phyloP scores from a whole-genome alignment of 2,888 invertebrate species.

The Scaptomyza cyrtandrae region DNA sequence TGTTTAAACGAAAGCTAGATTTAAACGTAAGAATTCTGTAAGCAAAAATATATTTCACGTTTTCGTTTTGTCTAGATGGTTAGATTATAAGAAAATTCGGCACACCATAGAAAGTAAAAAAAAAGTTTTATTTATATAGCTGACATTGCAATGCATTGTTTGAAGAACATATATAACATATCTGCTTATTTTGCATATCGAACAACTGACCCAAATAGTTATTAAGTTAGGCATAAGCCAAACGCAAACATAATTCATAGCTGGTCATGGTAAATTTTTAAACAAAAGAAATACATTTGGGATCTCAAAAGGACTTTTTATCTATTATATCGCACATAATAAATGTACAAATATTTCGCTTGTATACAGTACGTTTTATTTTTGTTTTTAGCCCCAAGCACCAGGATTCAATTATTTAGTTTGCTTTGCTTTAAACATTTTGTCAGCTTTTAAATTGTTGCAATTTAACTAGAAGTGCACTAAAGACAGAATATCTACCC shows the following conservation, averaged over 20 bases:
- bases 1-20: slow-evolving; percentile 1
- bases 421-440: neutral
- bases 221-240: neutral
- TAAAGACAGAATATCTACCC: neutral
- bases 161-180: no score
- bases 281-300: neutral
- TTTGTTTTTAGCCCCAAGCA: neutral
- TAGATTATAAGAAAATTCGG: neutral
- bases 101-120: neutral
- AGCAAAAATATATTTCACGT: neutral
- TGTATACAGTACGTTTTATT: neutral
- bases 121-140: no score
- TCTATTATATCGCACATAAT: neutral
- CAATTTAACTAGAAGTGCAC: neutral
- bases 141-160: no score
- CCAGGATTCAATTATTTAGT: neutral
- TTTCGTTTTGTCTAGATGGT: neutral
- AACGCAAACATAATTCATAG: neutral
- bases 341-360: neutral
- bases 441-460: slow-evolving; percentile 1
- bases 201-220: neutral
- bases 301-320: neutral
- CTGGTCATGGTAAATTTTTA: neutral
- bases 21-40: neutral
- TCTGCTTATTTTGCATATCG: no score